Evolutionary conservation across 2,113 vertebrate genomes (phyloP).

Genomic region (Zosterops pallidus): DNA sequence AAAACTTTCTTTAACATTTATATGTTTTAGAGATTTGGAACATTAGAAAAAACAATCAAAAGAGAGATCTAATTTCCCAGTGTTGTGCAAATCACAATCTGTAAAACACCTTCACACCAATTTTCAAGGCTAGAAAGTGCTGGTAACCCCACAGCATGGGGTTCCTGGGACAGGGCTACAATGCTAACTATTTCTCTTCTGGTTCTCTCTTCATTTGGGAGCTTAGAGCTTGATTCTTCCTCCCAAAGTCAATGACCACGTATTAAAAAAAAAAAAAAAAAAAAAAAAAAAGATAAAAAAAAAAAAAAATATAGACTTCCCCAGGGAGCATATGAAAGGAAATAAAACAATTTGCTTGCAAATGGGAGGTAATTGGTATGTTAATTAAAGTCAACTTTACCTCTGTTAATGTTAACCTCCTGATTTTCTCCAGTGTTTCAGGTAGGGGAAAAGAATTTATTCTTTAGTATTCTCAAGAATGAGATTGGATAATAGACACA

Average conservation of each 20-base stretch:
- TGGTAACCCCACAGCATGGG: not conserved
- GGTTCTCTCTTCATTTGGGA: not conserved
- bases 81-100: not conserved
- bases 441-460: constrained; percentile 71
- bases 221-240: not conserved
- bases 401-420: constrained; percentile 79
- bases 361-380: constrained; percentile 77
- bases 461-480: constrained; percentile 76
- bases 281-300: not conserved
- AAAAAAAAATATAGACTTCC: constrained; percentile 41
- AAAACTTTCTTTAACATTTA: not conserved
- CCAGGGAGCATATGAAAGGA: constrained; percentile 58
- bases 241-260: not conserved
- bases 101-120: not conserved
- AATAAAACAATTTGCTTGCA: constrained; percentile 75
- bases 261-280: not conserved
- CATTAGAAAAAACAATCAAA: not conserved
- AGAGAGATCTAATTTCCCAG: not conserved
- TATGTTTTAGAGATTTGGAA: not conserved
- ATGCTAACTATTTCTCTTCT: not conserved
- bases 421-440: constrained; percentile 77
- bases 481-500: constrained; percentile 78
- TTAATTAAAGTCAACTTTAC: constrained; percentile 78
- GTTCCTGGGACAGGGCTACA: not conserved
- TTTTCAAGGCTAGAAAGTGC: not conserved